Evolutionary conservation across 2,113 vertebrate species (phyloP).

Genomic region (Hyaena hyaena): DNA sequence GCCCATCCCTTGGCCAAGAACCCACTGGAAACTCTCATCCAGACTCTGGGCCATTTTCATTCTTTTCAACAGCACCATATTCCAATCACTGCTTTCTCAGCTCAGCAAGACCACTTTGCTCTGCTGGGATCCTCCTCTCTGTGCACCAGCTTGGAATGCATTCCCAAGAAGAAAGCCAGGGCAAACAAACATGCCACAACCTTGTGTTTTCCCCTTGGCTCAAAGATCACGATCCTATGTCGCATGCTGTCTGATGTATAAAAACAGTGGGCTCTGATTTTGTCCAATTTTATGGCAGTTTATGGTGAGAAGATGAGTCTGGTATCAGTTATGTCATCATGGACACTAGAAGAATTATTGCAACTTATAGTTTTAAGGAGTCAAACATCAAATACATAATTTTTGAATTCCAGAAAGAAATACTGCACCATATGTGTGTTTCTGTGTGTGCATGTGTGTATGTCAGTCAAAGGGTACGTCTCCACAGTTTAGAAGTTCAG

Average conservation of each 20-base stretch:
- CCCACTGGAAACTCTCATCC: background rate
- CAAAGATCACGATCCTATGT: background rate
- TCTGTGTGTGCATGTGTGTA: background rate
- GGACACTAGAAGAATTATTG: background rate
- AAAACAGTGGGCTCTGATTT: background rate
- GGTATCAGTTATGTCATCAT: background rate
- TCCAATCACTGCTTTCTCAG: background rate
- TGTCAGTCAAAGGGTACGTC: background rate
- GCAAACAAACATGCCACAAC: background rate
- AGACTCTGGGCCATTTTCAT: background rate
- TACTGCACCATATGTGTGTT: background rate
- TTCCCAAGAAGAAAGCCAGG: background rate
- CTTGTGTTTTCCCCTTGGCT: background rate
- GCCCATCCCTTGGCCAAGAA: background rate
- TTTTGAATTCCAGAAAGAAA: background rate
- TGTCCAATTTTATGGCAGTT: background rate
- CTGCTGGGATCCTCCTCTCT: background rate
- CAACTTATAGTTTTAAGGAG: background rate
- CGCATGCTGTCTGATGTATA: background rate
- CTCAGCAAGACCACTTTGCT: background rate
- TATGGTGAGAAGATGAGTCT: background rate
- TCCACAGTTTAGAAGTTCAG: background rate
- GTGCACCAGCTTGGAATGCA: background rate
- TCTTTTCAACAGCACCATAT: background rate
- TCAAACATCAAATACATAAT: background rate